Evolutionary conservation across 2,888 invertebrate genomes (phyloP).

Genomic region (Chaitophorus viminalis): DNA sequence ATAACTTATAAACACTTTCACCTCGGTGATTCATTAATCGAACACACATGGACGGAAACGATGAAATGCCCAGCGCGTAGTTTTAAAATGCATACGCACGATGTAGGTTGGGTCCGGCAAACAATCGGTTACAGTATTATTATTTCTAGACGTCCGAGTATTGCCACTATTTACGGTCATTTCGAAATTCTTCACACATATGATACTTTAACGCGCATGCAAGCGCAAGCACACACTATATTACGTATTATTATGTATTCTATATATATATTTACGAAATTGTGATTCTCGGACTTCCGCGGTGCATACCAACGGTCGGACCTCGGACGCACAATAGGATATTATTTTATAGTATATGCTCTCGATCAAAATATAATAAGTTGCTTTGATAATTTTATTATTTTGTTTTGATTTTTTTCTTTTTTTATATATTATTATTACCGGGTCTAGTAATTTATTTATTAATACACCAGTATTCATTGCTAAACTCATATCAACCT

Average conservation of each 20-base stretch:
- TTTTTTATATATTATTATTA: too few relatives aligned
- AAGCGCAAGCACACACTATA: neutral
- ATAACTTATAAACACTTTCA: slow-evolving; percentile 45
- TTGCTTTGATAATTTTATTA: neutral
- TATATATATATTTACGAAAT: neutral
- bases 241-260: neutral
- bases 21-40: slow-evolving; percentile 51
- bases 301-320: neutral
- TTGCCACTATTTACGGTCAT: neutral
- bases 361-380: too few relatives aligned
- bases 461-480: too few relatives aligned
- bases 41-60: slow-evolving; percentile 28
- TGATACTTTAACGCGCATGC: neutral
- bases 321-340: neutral
- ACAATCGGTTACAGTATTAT: slow-evolving; percentile 17
- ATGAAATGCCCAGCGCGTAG: neutral
- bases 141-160: neutral
- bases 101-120: slow-evolving; percentile 5
- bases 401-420: neutral
- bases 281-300: neutral
- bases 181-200: slow-evolving; percentile 8
- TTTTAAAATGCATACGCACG: slow-evolving; percentile 28
- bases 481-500: neutral
- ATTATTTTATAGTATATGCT: too few relatives aligned
- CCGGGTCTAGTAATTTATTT: neutral